Base-by-base conservation (phyloP, 2,888 invertebrate species). In the Nineta flava region DNA sequence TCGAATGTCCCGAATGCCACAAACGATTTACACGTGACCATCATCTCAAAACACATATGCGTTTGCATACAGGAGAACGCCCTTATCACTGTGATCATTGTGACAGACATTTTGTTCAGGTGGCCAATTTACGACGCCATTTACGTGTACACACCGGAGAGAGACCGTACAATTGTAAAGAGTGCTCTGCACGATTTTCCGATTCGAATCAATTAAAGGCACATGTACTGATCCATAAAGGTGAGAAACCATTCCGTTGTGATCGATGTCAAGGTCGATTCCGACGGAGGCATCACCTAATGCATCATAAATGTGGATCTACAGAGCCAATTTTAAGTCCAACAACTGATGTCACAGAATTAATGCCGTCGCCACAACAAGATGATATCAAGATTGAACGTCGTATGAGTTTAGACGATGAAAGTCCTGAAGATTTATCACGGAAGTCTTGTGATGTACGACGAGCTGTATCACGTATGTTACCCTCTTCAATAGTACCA, bases 11-110 rank as follows among this genome's bases (percentile, higher is more conserved):
- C 31, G 87, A 90, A 65, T 93, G 93, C 63, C 85, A 90, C 64
- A 93, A 93, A 66, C 76, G 90, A 55, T 93, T 93, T 67, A 93
- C 92, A 1, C 76, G 93, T 47, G 93, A 93, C 63, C 93, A 93
- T 61, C 93, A 93, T 61, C 72, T 93, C 48, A 93, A 93, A 69
- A 93, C 93, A 1, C 93, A 93, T 67, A 84, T 93, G 75, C 75
- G 93, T 21, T 70, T 93, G 53, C 93, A 93, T 65, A 93, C 93
- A 1, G 93, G 93, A 1, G 93, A 93, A 65, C 87, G 92, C 60
- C 93, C 93, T 0, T 93, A 92, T 67, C 84, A 86, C 61, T 93
- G 93, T 68, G 83, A 83, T 48, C 88, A 88, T 65, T 93, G 93
- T 69, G 90, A 92, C 55, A 78, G 91, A 2, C 87, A 90, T 62